Evolutionary conservation across 2,797 vertebrate genomes (phyloP).

Genomic region (Mormyrus proboscirostris): DNA sequence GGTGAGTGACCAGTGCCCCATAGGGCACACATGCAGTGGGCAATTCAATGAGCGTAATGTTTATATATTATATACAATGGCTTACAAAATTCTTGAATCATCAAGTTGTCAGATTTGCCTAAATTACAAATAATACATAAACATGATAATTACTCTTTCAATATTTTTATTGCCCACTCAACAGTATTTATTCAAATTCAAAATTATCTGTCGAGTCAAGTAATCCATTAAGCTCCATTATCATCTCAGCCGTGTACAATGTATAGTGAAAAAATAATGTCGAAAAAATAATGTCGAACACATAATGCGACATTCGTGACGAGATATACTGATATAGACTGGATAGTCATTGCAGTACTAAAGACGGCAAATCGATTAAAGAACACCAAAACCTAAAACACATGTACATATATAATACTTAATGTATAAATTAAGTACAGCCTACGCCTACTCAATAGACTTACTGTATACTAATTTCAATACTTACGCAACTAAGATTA

Average conservation of each 20-base stretch:
- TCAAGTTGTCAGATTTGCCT: not conserved
- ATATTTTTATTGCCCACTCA: not conserved
- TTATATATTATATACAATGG: not conserved
- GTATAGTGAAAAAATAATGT: not conserved
- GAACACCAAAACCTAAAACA: not conserved
- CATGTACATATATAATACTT: not conserved
- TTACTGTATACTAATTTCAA: not conserved
- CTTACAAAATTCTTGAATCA: not conserved
- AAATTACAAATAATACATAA: not conserved
- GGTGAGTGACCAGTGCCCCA: not conserved
- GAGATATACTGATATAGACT: not conserved
- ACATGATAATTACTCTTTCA: not conserved
- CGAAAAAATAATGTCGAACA: not conserved
- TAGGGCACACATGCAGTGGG: not conserved
- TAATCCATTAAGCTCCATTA: not conserved
- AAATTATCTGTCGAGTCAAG: not conserved
- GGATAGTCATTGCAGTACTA: not conserved
- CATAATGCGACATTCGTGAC: not conserved
- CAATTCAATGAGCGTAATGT: not conserved
- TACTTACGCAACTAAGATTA: not conserved
- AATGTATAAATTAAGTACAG: not conserved
- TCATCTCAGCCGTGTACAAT: not conserved
- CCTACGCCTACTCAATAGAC: not conserved
- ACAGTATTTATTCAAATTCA: not conserved
- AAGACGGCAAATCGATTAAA: not conserved